Evolutionary conservation across 1,140 invertebrate species (phyloP).

Genomic region (Telenomus remus): DNA sequence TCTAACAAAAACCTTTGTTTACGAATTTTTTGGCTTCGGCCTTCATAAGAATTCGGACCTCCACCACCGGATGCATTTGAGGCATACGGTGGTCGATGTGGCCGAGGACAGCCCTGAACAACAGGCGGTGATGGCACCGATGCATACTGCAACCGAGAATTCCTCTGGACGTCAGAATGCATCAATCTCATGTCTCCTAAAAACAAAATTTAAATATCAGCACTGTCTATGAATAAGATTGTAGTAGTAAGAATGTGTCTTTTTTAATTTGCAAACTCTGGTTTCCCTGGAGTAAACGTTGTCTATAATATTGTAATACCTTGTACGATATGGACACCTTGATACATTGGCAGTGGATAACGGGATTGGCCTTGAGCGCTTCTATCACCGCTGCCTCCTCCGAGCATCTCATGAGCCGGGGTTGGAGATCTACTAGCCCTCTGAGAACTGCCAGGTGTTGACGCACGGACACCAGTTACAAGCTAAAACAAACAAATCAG

Average conservation of each 20-base stretch:
- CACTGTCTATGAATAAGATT: too few relatives aligned
- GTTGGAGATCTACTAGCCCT: constrained; percentile 71
- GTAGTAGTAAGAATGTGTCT: too few relatives aligned
- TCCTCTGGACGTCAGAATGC: constrained; percentile 69
- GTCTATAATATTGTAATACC: constrained; percentile 59
- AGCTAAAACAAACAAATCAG: constrained; percentile 55
- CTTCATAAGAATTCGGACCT: constrained; percentile 69
- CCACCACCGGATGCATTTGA: constrained; percentile 69
- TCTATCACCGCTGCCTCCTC: constrained; percentile 66
- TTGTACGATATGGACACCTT: constrained; percentile 73
- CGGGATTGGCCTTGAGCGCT: constrained; percentile 69
- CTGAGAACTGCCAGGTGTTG: constrained; percentile 70
- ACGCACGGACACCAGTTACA: constrained; percentile 66
- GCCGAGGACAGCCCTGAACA: constrained; percentile 70
- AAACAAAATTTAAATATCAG: constrained; percentile 18
- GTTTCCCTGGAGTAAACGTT: too few relatives aligned
- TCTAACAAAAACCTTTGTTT: constrained; percentile 68
- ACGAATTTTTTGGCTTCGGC: constrained; percentile 70
- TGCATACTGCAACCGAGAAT: constrained; percentile 68
- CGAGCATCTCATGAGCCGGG: constrained; percentile 69
- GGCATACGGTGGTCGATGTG: constrained; percentile 70
- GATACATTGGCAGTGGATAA: constrained; percentile 75
- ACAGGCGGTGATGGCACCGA: constrained; percentile 71
- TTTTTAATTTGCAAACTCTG: too few relatives aligned
- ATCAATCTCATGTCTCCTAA: constrained; percentile 72